Conservation (phyloP, 2,888 invertebrate species). For the Tyria jacobaeae region DNA sequence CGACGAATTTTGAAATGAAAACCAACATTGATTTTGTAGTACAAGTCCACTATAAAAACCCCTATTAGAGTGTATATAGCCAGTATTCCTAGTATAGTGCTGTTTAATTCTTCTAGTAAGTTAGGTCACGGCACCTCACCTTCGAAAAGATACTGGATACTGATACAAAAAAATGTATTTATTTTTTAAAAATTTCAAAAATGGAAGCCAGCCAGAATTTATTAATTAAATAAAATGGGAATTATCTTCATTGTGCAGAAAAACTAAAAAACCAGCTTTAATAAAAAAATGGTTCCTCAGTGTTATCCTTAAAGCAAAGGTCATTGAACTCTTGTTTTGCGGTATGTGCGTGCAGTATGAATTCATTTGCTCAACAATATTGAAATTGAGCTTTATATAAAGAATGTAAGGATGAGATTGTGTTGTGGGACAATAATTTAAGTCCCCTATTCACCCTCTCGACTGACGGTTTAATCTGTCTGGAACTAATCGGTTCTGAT, state of each 20-base stretch:
- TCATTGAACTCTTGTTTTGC: slow-evolving; percentile 41
- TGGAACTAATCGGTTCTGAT: slow-evolving; percentile 76
- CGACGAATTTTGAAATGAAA: no score
- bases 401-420: neutral
- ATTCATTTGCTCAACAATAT: neutral
- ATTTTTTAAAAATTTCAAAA: neutral
- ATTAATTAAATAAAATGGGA: neutral
- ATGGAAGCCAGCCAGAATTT: neutral
- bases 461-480: slow-evolving; percentile 70
- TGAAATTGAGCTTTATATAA: neutral
- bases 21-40: no score
- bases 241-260: slow-evolving; percentile 1
- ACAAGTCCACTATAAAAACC: no score
- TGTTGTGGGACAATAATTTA: slow-evolving; percentile 19
- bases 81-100: no score
- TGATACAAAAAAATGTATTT: no score
- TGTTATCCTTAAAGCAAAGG: slow-evolving; percentile 30
- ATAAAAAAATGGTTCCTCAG: slow-evolving; percentile 27
- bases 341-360: slow-evolving; percentile 24
- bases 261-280: slow-evolving; percentile 17
- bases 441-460: slow-evolving; percentile 66
- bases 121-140: no score
- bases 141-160: no score
- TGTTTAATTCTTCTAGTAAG: no score
- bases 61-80: no score